Evolutionary conservation across 2,113 vertebrate species (phyloP).

Genomic region (Vulpes vulpes): DNA sequence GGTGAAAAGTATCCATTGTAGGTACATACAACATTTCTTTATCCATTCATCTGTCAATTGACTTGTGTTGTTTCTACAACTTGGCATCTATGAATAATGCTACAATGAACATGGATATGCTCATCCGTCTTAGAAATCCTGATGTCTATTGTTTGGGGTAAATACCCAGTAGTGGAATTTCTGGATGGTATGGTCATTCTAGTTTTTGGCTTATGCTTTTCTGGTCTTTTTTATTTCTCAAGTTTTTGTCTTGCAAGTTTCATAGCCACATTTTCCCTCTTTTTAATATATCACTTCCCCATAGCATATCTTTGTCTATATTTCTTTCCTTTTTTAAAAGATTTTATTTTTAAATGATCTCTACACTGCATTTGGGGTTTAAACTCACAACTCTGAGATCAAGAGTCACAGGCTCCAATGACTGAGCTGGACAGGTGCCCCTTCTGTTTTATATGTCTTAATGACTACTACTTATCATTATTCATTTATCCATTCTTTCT

Average conservation of each 20-base stretch:
- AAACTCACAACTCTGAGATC: background rate
- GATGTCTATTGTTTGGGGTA: background rate
- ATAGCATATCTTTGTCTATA: background rate
- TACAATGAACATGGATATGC: background rate
- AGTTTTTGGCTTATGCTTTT: background rate
- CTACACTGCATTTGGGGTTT: background rate
- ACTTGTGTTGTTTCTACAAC: background rate
- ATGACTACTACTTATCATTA: background rate
- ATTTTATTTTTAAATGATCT: background rate
- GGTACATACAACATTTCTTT: background rate
- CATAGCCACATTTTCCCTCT: background rate
- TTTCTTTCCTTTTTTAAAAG: background rate
- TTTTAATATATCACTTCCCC: background rate
- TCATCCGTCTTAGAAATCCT: background rate
- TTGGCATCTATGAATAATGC: background rate
- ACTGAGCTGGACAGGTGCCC: background rate
- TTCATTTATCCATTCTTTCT: background rate
- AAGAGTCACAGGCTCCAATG: background rate
- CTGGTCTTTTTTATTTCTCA: background rate
- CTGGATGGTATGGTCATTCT: background rate
- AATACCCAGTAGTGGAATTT: background rate
- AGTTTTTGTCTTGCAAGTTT: background rate
- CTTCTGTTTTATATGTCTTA: conserved; percentile 31
- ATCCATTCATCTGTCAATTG: background rate
- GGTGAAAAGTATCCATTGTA: background rate